phyloP scores from a whole-genome alignment of 2,888 invertebrate species.

The Elaeidobius kamerunicus region DNA sequence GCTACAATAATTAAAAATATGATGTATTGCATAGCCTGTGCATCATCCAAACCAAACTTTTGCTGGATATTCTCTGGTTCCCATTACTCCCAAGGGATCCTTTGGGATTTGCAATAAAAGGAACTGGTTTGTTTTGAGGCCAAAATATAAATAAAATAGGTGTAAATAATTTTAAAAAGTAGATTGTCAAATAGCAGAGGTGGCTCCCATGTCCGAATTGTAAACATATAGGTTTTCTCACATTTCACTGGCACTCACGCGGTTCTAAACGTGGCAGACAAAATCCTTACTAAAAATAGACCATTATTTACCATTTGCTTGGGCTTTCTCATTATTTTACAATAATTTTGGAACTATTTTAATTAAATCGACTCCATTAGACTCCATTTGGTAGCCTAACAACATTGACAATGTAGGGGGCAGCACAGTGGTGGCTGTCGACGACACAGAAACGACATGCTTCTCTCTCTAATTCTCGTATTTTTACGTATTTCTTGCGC shows the following conservation, averaged over 20 bases:
- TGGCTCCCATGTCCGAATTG: conserved; percentile 53
- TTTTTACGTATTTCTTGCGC: conserved; percentile 24
- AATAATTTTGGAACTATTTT: conserved; percentile 61
- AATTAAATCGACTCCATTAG: conserved; percentile 63
- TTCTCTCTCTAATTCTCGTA: conserved; percentile 23
- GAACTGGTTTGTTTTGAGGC: conserved; percentile 18
- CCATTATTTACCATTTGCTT: conserved; percentile 51
- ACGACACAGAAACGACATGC: conserved; percentile 15
- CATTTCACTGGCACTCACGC: conserved; percentile 45
- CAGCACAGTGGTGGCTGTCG: conserved; percentile 55
- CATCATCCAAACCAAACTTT: conserved; percentile 1
- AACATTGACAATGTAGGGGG: conserved; percentile 82
- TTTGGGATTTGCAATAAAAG: not conserved
- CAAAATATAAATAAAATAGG: conserved; percentile 33
- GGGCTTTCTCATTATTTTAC: conserved; percentile 49
- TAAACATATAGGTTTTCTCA: conserved; percentile 49
- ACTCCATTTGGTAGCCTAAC: conserved; percentile 60
- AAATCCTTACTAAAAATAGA: conserved; percentile 40
- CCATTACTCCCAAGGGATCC: conserved; percentile 4
- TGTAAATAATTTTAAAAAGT: conserved; percentile 43
- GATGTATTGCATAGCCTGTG: conserved; percentile 11
- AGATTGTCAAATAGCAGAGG: conserved; percentile 51
- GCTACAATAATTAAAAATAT: conserved; percentile 34
- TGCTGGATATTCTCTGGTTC: not conserved
- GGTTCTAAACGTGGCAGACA: conserved; percentile 42